Evolutionary conservation across 2,113 vertebrate genomes (phyloP), one percentile per base, ranked within the genome.

Genomic region (Gobiocypris rarus): DNA sequence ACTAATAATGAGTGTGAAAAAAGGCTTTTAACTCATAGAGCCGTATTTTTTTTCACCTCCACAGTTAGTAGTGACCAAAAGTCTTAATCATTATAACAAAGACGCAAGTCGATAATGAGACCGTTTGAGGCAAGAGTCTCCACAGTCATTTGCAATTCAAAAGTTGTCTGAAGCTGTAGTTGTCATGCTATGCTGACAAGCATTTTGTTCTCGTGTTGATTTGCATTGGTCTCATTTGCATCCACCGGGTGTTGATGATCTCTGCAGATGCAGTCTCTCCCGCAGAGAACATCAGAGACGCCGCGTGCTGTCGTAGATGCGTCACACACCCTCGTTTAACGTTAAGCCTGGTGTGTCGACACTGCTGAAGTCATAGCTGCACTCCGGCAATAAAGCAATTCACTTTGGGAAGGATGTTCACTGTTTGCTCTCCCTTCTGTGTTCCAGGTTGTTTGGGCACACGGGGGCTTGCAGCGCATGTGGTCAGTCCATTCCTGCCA

Each of bases 401-500:
- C 6, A 9, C 11, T 59, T 22, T 69, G 17, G 9, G 2, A 54
- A 54, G 52, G 15, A 41, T 38, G 3, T 56, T 77, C 9, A 19
- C 1, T 59, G 50, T 43, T 43, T 88, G 59, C 89, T 43, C 31
- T 38, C 2, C 17, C 69, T 70, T 54, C 26, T 87, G 52, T 81
- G 65, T 77, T 86, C 65, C 92, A 96, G 95, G 89, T 89, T 96
- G 87, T 96, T 96, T 26, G 95, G 95, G 70, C 94, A 94, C 93
- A 94, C 94, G 14, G 95, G 95, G 58, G 94, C 94, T 0, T 96
- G 95, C 91, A 93, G 91, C 17, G 92, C 95, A 65, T 96, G 95
- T 38, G 92, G 94, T 41, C 94, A 95, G 90, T 94, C 95, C 3
- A 96, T 96, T 87, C 95, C 95, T 4, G 94, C 95, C 91, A 96